phyloP scores from a whole-genome alignment of 2,888 invertebrate genomes.

The Zaprionus obscuricornis region DNA sequence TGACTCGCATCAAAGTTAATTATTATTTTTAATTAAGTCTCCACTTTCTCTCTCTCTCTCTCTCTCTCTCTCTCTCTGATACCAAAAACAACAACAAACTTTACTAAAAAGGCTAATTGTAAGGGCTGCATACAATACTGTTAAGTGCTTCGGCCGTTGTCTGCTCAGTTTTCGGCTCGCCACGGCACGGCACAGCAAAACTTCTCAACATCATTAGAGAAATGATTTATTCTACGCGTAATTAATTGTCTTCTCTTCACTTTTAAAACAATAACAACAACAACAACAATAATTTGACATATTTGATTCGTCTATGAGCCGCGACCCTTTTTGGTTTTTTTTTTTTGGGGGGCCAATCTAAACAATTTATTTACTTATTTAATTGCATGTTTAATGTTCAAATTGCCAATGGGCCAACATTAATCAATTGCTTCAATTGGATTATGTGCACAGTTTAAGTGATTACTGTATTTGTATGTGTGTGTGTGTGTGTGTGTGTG shows the following conservation, averaged over 20 bases:
- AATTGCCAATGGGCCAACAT: slow-evolving; percentile 35
- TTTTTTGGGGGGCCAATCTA: slow-evolving; percentile 20
- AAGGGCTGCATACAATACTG: too few relatives aligned
- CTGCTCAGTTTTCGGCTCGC: not conserved
- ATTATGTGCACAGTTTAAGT: slow-evolving; percentile 19
- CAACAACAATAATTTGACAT: slow-evolving; percentile 21
- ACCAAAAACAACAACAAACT: slow-evolving; percentile 2
- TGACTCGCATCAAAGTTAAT: slow-evolving; percentile 38
- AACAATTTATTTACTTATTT: slow-evolving; percentile 37
- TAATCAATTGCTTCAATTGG: slow-evolving; percentile 53
- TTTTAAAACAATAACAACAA: too few relatives aligned
- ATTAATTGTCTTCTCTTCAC: slow-evolving; percentile 41
- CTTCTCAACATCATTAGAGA: slow-evolving; percentile 32
- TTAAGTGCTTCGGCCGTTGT: too few relatives aligned
- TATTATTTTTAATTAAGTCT: slow-evolving; percentile 29
- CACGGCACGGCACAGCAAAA: too few relatives aligned
- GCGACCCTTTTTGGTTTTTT: not conserved
- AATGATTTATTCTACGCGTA: slow-evolving; percentile 43
- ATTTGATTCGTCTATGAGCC: slow-evolving; percentile 17
- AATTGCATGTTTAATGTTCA: slow-evolving; percentile 47
- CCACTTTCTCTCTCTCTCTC: slow-evolving; percentile 10
- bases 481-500: too few relatives aligned
- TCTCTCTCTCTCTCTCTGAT: slow-evolving; percentile 19
- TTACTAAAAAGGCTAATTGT: slow-evolving; percentile 32
- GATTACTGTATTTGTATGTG: too few relatives aligned